phyloP scores from a whole-genome alignment of 2,113 vertebrate species.

The Phoxinus phoxinus region DNA sequence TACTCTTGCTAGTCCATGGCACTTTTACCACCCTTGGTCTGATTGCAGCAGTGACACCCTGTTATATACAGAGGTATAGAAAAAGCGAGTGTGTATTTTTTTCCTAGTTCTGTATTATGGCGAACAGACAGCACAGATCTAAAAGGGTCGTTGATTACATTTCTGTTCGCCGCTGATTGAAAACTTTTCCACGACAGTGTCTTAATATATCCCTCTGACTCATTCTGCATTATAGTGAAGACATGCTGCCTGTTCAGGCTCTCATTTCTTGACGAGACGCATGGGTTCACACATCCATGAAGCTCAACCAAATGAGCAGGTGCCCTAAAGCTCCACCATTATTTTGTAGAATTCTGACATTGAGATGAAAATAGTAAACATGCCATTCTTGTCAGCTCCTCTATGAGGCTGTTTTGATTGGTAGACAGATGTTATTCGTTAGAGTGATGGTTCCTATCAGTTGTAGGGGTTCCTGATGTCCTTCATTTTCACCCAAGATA shows the following conservation, averaged over 20 bases:
- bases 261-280: slow-evolving; percentile 14
- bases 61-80: slow-evolving; percentile 36
- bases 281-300: slow-evolving; percentile 31
- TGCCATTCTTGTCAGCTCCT: slow-evolving; percentile 18
- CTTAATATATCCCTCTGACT: slow-evolving; percentile 33
- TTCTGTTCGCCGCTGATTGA: background rate
- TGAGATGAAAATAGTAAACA: slow-evolving; percentile 38
- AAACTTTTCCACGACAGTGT: slow-evolving; percentile 6
- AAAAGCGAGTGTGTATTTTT: background rate
- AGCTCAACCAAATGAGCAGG: slow-evolving; percentile 37
- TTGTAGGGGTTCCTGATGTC: slow-evolving; percentile 1
- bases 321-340: slow-evolving; percentile 32
- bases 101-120: slow-evolving; percentile 5
- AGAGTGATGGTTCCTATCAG: slow-evolving; percentile 25
- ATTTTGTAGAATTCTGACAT: slow-evolving; percentile 27
- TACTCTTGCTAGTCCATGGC: slow-evolving; percentile 37
- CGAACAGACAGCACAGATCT: background rate
- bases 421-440: slow-evolving; percentile 23
- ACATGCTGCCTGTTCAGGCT: background rate
- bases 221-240: slow-evolving; percentile 12
- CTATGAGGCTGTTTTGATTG: slow-evolving; percentile 28
- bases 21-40: slow-evolving; percentile 34
- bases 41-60: slow-evolving; percentile 37
- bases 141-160: slow-evolving; percentile 20
- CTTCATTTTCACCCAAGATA: slow-evolving; percentile 3